phyloP scores from a whole-genome alignment of 2,888 invertebrate species.

The Eupelmus urozonus region DNA sequence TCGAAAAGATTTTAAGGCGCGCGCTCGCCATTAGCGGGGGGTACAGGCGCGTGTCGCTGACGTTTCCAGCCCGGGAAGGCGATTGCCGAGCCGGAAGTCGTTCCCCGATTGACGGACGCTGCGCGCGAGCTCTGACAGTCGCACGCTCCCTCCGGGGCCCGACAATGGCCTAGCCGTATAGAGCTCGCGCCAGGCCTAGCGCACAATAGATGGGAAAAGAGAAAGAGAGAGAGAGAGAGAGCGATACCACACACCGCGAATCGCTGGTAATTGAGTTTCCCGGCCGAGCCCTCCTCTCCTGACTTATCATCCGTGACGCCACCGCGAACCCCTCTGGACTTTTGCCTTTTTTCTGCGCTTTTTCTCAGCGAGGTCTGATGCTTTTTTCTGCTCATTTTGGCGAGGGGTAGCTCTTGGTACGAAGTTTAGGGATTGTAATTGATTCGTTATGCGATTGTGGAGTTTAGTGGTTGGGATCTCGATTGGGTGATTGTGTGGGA shows the following conservation, averaged over 20 bases:
- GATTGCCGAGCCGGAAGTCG: constrained; percentile 51
- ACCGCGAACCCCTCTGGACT: neutral
- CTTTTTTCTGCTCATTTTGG: constrained; percentile 26
- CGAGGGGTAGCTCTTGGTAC: neutral
- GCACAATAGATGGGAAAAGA: constrained; percentile 49
- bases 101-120: constrained; percentile 55
- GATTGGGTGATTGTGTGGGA: constrained; percentile 10
- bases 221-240: constrained; percentile 10
- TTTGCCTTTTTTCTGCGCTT: neutral
- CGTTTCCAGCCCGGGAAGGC: constrained; percentile 40
- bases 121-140: constrained; percentile 54
- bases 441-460: constrained; percentile 41
- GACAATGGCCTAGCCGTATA: constrained; percentile 27
- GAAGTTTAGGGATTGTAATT: constrained; percentile 21
- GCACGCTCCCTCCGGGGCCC: constrained; percentile 47
- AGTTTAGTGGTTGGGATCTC: constrained; percentile 1
- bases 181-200: too few relatives aligned
- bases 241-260: constrained; percentile 47
- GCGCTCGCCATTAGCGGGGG: constrained; percentile 31
- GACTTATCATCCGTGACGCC: constrained; percentile 55
- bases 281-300: constrained; percentile 37
- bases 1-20: constrained; percentile 25
- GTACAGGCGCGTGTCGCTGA: constrained; percentile 52
- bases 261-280: constrained; percentile 55
- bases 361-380: neutral